phyloP scores from a whole-genome alignment of 2,113 vertebrate species.

The Romanogobio albipinnatus region DNA sequence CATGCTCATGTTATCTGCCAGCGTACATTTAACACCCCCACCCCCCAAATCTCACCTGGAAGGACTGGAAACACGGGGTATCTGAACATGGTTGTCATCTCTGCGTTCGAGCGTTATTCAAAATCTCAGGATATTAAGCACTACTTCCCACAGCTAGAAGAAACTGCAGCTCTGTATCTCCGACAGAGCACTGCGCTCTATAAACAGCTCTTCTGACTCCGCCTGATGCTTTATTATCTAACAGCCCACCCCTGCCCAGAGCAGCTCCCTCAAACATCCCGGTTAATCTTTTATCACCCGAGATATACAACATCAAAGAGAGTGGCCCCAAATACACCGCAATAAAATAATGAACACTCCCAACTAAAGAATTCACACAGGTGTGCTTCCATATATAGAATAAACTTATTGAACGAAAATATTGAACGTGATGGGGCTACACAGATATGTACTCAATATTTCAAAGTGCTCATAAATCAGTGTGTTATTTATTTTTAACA shows the following conservation, averaged over 20 bases:
- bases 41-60: conserved; percentile 71
- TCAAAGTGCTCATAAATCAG: neutral
- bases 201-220: conserved; percentile 27
- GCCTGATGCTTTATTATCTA: conserved; percentile 48
- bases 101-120: conserved; percentile 3
- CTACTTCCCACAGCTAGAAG: neutral
- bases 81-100: conserved; percentile 74
- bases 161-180: conserved; percentile 27
- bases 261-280: conserved; percentile 9
- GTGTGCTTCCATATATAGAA: neutral
- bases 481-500: neutral
- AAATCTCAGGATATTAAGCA: conserved; percentile 4
- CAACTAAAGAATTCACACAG: neutral
- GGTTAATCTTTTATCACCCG: conserved; percentile 39
- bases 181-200: neutral
- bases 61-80: conserved; percentile 73
- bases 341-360: neutral
- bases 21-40: neutral
- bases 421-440: neutral
- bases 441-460: neutral
- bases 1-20: neutral
- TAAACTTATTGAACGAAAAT: neutral
- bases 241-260: conserved; percentile 11
- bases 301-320: conserved; percentile 9
- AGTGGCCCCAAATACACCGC: neutral